phyloP scores from a whole-genome alignment of 2,113 vertebrate species.

The Oxygymnocypris stewartii region DNA sequence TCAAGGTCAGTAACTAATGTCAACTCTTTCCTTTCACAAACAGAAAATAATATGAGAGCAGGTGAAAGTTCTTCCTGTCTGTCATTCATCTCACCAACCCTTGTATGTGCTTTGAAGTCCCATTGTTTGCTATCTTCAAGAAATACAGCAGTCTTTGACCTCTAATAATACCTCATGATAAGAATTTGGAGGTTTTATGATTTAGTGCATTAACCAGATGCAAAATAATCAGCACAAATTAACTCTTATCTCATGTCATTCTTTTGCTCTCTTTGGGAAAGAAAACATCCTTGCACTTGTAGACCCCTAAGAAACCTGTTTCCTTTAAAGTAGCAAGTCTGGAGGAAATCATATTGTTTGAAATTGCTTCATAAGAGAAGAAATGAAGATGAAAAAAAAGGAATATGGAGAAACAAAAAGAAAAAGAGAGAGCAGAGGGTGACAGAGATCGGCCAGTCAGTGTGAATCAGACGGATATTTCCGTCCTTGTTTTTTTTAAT shows the following conservation, averaged over 20 bases:
- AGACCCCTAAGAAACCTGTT: constrained; percentile 40
- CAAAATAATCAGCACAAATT: neutral
- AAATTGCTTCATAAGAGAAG: constrained; percentile 64
- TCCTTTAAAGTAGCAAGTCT: constrained; percentile 50
- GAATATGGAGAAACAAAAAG: neutral
- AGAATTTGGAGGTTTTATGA: neutral
- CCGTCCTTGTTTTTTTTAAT: constrained; percentile 10
- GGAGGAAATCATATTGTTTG: constrained; percentile 65
- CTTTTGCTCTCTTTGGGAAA: constrained; percentile 40
- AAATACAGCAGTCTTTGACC: constrained; percentile 16
- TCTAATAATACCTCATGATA: constrained; percentile 25
- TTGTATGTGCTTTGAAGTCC: neutral
- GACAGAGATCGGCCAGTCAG: constrained; percentile 1
- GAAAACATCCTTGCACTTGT: constrained; percentile 42
- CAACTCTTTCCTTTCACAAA: neutral
- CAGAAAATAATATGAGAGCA: constrained; percentile 27
- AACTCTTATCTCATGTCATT: constrained; percentile 4
- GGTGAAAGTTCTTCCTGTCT: constrained; percentile 34
- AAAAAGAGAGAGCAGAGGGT: constrained; percentile 8
- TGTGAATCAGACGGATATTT: constrained; percentile 47
- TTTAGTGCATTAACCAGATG: neutral
- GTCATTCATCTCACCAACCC: constrained; percentile 27
- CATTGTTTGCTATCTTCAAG: constrained; percentile 21
- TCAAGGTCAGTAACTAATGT: constrained; percentile 17
- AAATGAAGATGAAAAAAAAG: constrained; percentile 45